Evolutionary conservation across 2,888 invertebrate genomes (phyloP).

Genomic region (Alsophila aescularia): DNA sequence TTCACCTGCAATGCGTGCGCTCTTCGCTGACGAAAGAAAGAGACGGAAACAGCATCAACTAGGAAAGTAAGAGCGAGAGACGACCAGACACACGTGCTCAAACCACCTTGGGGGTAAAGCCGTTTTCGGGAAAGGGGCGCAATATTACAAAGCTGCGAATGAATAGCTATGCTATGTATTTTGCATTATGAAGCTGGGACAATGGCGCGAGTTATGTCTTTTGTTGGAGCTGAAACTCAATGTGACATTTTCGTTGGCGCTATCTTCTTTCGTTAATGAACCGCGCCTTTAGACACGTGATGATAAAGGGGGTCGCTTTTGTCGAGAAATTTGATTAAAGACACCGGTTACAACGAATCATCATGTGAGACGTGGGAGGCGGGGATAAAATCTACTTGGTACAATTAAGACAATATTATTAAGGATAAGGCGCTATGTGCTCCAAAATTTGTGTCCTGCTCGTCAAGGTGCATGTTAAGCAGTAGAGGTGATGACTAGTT

Average conservation of each 20-base stretch:
- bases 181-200: slow-evolving; percentile 69
- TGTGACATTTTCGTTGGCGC: slow-evolving; percentile 54
- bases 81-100: slow-evolving; percentile 71
- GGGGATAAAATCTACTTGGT: too few species aligned
- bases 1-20: slow-evolving; percentile 83
- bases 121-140: slow-evolving; percentile 75
- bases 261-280: slow-evolving; percentile 57
- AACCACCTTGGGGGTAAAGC: slow-evolving; percentile 65
- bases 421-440: too few species aligned
- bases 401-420: too few species aligned
- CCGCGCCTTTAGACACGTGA: slow-evolving; percentile 42
- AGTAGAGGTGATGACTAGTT: too few species aligned
- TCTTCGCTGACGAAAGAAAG: slow-evolving; percentile 61
- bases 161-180: slow-evolving; percentile 67
- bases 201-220: slow-evolving; percentile 65
- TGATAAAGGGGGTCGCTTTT: slow-evolving; percentile 23
- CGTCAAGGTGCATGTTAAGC: too few species aligned
- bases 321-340: slow-evolving; percentile 23
- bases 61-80: slow-evolving; percentile 50
- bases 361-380: neutral
- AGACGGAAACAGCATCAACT: slow-evolving; percentile 43
- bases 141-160: slow-evolving; percentile 72
- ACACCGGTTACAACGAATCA: neutral
- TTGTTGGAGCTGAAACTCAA: slow-evolving; percentile 61
- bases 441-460: too few species aligned